Evolutionary conservation across 2,113 vertebrate species (phyloP).

Genomic region (Petrocephalus zakoni): DNA sequence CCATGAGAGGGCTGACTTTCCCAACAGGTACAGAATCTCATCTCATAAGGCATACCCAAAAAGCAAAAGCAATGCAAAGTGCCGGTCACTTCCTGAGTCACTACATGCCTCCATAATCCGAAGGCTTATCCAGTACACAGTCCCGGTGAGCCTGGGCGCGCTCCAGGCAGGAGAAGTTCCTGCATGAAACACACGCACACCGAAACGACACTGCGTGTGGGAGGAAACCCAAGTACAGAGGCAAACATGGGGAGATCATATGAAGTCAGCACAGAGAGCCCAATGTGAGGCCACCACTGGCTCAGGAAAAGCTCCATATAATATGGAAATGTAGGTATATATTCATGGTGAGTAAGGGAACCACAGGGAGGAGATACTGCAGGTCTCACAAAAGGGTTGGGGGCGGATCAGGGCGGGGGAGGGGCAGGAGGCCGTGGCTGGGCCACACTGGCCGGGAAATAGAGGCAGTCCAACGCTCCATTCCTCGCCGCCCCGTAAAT

Average conservation of each 20-base stretch:
- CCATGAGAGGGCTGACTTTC: neutral
- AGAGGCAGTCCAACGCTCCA: neutral
- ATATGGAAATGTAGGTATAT: neutral
- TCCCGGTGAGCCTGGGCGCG: neutral
- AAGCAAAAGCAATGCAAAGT: neutral
- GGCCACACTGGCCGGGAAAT: neutral
- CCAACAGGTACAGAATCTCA: neutral
- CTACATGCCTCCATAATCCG: neutral
- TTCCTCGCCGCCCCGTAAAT: slow-evolving; percentile 12
- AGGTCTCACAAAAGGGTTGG: neutral
- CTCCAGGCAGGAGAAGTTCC: neutral
- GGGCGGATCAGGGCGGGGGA: neutral
- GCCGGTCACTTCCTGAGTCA: neutral
- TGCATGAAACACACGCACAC: neutral
- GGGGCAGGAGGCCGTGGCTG: neutral
- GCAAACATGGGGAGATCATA: neutral
- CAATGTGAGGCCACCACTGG: neutral
- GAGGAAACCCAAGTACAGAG: neutral
- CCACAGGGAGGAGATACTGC: neutral
- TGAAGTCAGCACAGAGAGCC: neutral
- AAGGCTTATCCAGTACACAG: neutral
- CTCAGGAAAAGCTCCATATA: neutral
- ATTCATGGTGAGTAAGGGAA: neutral
- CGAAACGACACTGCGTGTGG: too few species aligned
- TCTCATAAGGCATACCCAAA: neutral